Percentiles rank a stretch among this genome's conserved stretches.
These are phyloP conservation scores for Rhaphigaster nebulosa DNA, from an alignment of 2,888 invertebrate species.

Conservation along the genomic window DNA sequence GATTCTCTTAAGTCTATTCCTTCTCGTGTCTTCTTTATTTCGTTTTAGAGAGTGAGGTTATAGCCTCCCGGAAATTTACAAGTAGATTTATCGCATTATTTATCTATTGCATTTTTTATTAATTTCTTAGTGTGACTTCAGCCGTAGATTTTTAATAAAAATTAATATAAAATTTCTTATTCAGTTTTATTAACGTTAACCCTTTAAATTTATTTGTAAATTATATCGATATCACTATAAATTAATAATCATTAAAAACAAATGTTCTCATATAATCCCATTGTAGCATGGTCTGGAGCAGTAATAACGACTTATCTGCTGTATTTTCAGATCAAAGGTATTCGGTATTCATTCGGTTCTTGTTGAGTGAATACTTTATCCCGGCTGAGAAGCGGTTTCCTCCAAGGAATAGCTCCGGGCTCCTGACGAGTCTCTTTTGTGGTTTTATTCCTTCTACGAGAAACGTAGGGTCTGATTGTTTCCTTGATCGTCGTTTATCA, in stretches of 20 bases:
- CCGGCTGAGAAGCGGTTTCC: background rate
- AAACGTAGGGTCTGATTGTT: background rate
- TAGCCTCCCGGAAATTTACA: no score
- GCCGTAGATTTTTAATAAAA: no score
- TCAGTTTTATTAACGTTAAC: background rate
- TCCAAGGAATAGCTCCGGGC: background rate
- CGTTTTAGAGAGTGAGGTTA: no score
- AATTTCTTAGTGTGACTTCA: no score
- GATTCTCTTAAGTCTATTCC: no score
- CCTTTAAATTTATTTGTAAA: background rate
- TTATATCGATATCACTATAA: background rate
- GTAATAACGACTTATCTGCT: background rate
- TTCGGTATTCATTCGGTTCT: no score
- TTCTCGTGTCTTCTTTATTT: no score
- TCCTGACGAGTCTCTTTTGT: background rate
- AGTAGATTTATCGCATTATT: no score
- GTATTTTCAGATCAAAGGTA: background rate
- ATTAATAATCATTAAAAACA: background rate
- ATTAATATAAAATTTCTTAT: no score
- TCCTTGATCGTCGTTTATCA: slow-evolving; percentile 6
- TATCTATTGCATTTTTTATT: no score
- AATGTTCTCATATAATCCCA: background rate
- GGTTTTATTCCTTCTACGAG: background rate
- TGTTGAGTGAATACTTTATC: background rate
- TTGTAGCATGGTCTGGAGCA: background rate